Evolutionary conservation across 2,888 invertebrate species (phyloP).

Genomic region (Galerucella nymphaeae): DNA sequence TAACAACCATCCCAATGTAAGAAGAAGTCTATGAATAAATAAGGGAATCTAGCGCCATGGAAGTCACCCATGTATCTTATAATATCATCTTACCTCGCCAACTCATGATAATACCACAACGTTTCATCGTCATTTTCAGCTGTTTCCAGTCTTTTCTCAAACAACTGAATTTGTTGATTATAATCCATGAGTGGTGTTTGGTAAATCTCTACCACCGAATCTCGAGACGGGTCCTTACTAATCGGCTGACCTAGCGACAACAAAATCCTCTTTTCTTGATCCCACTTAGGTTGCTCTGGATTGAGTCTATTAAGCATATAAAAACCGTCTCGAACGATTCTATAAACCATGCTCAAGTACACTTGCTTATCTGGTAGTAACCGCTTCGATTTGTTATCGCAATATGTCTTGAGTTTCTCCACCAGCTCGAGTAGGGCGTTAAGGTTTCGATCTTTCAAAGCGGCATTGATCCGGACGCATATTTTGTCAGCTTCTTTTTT

Average conservation of each 20-base stretch:
- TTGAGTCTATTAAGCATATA: slow-evolving; percentile 64
- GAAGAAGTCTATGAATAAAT: too few relatives aligned
- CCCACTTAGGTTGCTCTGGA: slow-evolving; percentile 45
- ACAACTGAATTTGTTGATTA: slow-evolving; percentile 56
- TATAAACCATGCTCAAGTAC: slow-evolving; percentile 63
- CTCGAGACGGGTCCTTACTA: slow-evolving; percentile 58
- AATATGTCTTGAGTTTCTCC: slow-evolving; percentile 63
- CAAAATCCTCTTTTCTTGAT: slow-evolving; percentile 57
- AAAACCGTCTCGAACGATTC: slow-evolving; percentile 63
- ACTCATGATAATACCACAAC: slow-evolving; percentile 66
- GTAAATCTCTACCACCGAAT: slow-evolving; percentile 56
- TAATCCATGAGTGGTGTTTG: slow-evolving; percentile 5
- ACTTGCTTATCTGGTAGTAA: slow-evolving; percentile 62
- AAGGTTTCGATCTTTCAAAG: slow-evolving; percentile 52
- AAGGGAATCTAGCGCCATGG: too few relatives aligned
- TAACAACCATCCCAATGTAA: too few relatives aligned
- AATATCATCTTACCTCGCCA: slow-evolving; percentile 52
- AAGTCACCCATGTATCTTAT: too few relatives aligned
- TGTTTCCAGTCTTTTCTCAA: slow-evolving; percentile 55
- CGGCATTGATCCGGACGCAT: slow-evolving; percentile 56
- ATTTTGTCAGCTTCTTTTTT: slow-evolving; percentile 62
- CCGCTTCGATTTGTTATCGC: slow-evolving; percentile 61
- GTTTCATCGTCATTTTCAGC: slow-evolving; percentile 62
- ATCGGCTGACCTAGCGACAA: slow-evolving; percentile 58
- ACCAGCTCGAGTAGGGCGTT: slow-evolving; percentile 54